Evolutionary conservation across 2,888 invertebrate genomes (phyloP), one percentile per base, ranked within the genome.

Genomic region (Alloplasta piceator): DNA sequence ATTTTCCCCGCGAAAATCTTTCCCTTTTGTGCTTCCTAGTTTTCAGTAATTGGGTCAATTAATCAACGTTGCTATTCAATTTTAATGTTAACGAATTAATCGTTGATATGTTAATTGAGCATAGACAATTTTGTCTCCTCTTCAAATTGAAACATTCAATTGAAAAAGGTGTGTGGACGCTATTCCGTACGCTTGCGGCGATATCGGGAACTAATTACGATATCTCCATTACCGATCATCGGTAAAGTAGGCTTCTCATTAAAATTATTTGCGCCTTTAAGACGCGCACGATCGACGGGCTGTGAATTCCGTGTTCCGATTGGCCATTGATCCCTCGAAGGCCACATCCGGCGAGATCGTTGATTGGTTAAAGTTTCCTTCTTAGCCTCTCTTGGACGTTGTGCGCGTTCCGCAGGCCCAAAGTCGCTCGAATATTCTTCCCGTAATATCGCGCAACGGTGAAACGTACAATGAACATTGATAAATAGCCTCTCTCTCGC

Each of bases 271-370:
- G 26, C 26, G 26, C 26, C 26, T 26, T 26, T 26, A 26, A 26
- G 26, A 26, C 26, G 26, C 26, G 3, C 26, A 75, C 50, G 26
- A 26, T 58, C 60, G 41, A 36, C 41, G 16, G 14, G 58, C 38
- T 60, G 56, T 66, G 12, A 56, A 48, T 7, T 58, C 64, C 58
- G 52, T 12, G 58, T 43, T 26, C 78, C 82, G 83, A 89, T 90
- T 90, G 89, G 90, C 50, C 71, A 66, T 79, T 84, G 75, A 6
- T 82, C 83, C 82, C 60, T 83, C 86, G 86, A 85, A 86, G 86
- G 85, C 87, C 83, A 90, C 89, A 90, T 90, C 90, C 90, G 90
- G 90, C 84, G 84, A 84, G 86, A 84, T 14, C 83, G 87, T 86
- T 88, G 87, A 90, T 89, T 90, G 90, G 90, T 88, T 89, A 87